Conservation (phyloP, 2,113 vertebrate species). For the Pogona vitticeps region DNA sequence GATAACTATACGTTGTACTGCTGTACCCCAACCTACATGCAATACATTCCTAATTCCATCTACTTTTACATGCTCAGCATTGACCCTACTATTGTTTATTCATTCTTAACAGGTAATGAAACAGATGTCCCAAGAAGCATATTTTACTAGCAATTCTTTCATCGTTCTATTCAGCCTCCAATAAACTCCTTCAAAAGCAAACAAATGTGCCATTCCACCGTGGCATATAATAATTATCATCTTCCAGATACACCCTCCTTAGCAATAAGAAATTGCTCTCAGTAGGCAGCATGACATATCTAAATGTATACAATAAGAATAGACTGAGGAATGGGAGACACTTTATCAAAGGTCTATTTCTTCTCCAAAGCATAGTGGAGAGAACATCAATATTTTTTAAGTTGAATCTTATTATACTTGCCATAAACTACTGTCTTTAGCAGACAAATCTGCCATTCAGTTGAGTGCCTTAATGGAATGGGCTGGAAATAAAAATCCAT, state of each 20-base stretch:
- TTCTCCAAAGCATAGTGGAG: background rate
- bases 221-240: background rate
- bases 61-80: background rate
- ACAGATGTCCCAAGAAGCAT: background rate
- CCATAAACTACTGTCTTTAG: background rate
- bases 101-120: background rate
- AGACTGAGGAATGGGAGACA: background rate
- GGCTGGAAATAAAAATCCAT: background rate
- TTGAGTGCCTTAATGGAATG: background rate
- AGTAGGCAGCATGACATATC: too few species aligned
- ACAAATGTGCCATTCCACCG: background rate
- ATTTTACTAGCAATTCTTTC: background rate
- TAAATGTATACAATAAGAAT: too few species aligned
- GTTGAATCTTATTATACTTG: background rate
- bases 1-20: background rate
- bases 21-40: background rate
- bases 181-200: background rate
- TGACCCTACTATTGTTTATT: background rate
- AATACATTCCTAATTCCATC: background rate
- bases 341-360: background rate
- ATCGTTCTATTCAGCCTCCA: background rate
- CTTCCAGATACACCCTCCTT: too few species aligned
- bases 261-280: background rate
- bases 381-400: background rate
- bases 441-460: background rate